Conservation (phyloP, 2,888 invertebrate species). For the Ellobium chinense region DNA sequence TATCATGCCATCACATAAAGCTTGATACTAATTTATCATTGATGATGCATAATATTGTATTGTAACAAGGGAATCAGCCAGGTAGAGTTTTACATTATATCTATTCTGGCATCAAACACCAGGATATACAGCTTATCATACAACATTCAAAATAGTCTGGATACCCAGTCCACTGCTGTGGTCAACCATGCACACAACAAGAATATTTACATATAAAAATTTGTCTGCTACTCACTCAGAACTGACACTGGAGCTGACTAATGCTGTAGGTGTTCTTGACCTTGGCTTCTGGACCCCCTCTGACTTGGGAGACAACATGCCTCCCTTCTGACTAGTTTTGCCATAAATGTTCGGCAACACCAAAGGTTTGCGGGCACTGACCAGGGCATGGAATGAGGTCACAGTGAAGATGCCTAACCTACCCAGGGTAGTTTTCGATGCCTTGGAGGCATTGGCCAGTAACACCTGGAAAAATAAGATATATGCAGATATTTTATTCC, state of each 20-base stretch:
- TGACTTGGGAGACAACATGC: slow-evolving; percentile 65
- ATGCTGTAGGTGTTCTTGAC: slow-evolving; percentile 54
- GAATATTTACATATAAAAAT: not conserved
- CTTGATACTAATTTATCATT: too few relatives aligned
- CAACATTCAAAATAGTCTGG: too few relatives aligned
- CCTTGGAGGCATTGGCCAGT: slow-evolving; percentile 95
- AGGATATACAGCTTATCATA: too few relatives aligned
- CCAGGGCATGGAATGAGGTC: slow-evolving; percentile 98
- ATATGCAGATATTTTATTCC: too few relatives aligned
- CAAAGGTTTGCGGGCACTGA: slow-evolving; percentile 94
- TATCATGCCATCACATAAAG: too few relatives aligned
- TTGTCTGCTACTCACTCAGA: slow-evolving; percentile 48
- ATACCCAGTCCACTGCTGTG: too few relatives aligned
- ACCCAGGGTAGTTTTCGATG: slow-evolving; percentile 95
- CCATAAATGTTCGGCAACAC: slow-evolving; percentile 70
- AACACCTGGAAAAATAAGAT: slow-evolving; percentile 95
- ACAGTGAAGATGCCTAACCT: slow-evolving; percentile 98
- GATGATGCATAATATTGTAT: too few relatives aligned
- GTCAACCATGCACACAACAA: too few relatives aligned
- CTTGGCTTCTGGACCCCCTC: slow-evolving; percentile 50
- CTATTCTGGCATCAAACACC: too few relatives aligned
- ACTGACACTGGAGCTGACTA: slow-evolving; percentile 50
- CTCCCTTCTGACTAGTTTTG: slow-evolving; percentile 66
- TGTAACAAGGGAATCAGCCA: too few relatives aligned
- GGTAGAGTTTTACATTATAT: too few relatives aligned